Conservation (phyloP, 2,113 vertebrate genomes). For the Colaptes auratus region DNA sequence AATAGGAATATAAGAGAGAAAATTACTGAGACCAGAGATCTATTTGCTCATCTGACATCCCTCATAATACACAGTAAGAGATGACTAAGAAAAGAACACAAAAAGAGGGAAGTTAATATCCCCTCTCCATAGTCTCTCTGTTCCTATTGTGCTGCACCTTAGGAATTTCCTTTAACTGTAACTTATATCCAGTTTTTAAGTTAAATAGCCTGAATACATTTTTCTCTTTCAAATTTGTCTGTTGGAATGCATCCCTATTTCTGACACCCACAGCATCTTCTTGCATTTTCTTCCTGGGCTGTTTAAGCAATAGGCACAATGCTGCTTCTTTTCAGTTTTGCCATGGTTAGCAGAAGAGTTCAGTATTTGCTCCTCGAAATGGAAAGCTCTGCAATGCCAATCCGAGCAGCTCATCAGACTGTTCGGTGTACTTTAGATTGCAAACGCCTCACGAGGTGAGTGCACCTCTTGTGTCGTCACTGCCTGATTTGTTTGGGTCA, state of each 20-base stretch:
- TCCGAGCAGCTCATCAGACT: not conserved
- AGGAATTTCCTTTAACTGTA: not conserved
- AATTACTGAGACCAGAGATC: not conserved
- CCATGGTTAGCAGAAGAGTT: not conserved
- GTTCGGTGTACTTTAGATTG: not conserved
- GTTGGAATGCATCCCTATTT: not conserved
- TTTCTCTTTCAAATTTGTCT: not conserved
- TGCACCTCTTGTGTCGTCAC: not conserved
- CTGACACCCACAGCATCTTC: not conserved
- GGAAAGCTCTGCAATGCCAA: not conserved
- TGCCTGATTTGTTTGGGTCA: not conserved
- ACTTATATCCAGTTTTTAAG: not conserved
- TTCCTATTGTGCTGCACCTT: not conserved
- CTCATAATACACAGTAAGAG: not conserved
- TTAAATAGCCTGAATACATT: not conserved
- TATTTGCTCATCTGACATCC: not conserved
- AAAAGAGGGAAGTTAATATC: not conserved
- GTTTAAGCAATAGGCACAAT: not conserved
- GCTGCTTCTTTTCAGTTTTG: not conserved
- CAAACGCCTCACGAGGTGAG: not conserved
- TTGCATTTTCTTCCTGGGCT: not conserved
- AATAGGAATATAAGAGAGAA: not conserved
- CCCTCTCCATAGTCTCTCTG: not conserved
- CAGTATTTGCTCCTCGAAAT: not conserved
- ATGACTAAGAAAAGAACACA: not conserved